phyloP scores from a whole-genome alignment of 2,113 vertebrate genomes.

The Erythrolamprus reginae region DNA sequence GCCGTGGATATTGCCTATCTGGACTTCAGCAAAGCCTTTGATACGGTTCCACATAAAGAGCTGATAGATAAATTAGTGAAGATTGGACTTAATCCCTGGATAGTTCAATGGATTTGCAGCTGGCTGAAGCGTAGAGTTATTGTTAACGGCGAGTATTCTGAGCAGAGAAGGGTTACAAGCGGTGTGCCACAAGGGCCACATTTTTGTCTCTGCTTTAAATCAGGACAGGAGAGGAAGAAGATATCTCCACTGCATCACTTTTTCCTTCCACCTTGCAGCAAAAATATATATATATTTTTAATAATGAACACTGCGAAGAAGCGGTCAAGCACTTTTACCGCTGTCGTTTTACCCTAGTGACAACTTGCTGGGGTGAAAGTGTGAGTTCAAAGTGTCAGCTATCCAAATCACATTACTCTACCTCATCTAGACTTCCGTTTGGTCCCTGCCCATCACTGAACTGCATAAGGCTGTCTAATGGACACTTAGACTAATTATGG shows the following conservation, averaged over 20 bases:
- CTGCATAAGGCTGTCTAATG: constrained; percentile 4
- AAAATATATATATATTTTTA: background rate
- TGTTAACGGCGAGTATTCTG: no score
- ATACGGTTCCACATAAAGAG: no score
- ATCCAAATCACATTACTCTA: constrained; percentile 5
- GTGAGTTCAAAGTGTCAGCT: background rate
- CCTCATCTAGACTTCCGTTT: background rate
- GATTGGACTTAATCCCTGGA: no score
- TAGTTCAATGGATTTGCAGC: no score
- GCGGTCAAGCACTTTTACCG: background rate
- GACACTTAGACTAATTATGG: constrained; percentile 18
- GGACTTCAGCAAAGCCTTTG: no score
- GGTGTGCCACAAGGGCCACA: no score
- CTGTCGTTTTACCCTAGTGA: background rate
- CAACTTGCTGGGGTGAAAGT: background rate
- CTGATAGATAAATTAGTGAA: no score
- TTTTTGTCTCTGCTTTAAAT: background rate
- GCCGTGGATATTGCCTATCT: no score
- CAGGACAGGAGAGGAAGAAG: background rate
- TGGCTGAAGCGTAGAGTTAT: no score
- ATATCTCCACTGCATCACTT: background rate
- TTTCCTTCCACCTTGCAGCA: background rate
- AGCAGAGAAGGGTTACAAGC: no score
- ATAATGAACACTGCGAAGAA: background rate
- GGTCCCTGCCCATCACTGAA: constrained; percentile 3